A percentile compares a stretch with the other conserved stretches of the same genome.
These are phyloP conservation scores for Troides helena DNA, from an alignment of 2,888 invertebrate genomes.

Conservation along the genomic window DNA sequence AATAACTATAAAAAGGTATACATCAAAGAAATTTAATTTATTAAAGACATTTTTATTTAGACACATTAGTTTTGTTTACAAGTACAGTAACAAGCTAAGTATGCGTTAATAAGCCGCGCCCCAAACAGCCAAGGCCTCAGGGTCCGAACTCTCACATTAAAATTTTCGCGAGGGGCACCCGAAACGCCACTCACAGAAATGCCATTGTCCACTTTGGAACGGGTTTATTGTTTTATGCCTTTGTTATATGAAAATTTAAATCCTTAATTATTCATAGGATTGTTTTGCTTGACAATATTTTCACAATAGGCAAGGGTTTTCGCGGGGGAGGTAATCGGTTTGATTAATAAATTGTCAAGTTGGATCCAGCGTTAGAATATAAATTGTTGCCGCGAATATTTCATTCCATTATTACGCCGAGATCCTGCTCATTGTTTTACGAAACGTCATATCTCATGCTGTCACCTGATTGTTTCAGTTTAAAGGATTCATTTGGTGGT, in stretches of 20 bases:
- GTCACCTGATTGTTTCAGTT: conserved; percentile 74
- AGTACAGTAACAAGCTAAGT: conserved; percentile 9
- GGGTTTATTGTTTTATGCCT: conserved; percentile 77
- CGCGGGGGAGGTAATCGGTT: conserved; percentile 77
- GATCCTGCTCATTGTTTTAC: conserved; percentile 76
- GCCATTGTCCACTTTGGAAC: conserved; percentile 75
- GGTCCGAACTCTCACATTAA: conserved; percentile 56
- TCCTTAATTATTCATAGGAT: conserved; percentile 80
- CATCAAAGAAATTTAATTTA: background rate
- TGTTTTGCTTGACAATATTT: conserved; percentile 77
- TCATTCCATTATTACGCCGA: conserved; percentile 74
- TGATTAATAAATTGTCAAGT: conserved; percentile 81
- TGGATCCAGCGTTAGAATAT: conserved; percentile 78
- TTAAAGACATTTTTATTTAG: background rate
- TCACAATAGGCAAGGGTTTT: conserved; percentile 74
- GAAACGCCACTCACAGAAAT: conserved; percentile 69
- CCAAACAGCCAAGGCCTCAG: conserved; percentile 42
- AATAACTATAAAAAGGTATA: no score
- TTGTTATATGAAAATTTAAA: conserved; percentile 79
- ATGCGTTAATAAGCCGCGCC: conserved; percentile 35
- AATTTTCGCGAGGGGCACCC: conserved; percentile 58
- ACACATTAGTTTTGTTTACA: conserved; percentile 1
- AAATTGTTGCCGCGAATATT: conserved; percentile 79
- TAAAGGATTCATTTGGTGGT: conserved; percentile 36
- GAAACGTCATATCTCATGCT: conserved; percentile 76